Evolutionary conservation across 1,140 invertebrate genomes (phyloP), one percentile per base, ranked within the genome.

Genomic region (Oryzaephilus surinamensis): DNA sequence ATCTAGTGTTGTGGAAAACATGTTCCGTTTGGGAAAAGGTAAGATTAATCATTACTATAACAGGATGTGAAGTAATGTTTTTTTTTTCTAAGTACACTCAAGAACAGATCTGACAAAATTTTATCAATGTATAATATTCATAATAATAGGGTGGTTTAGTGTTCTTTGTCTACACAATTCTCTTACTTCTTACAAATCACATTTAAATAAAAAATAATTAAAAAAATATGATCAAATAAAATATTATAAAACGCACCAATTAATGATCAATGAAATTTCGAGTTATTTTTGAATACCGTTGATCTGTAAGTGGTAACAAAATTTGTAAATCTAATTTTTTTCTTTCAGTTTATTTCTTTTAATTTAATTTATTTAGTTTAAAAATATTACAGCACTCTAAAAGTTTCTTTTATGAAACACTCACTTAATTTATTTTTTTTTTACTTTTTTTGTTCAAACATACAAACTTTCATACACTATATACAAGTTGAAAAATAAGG

Each of bases 31-130:
- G n/a, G 17, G 17, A 31, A 38, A 35, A 38, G 21, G 31, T 17
- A 31, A 31, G 26, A 17, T 12, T n/a, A 24, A n/a, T n/a, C 23
- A 24, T 7, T 10, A 6, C 11, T 24, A n/a, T 10, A n/a, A 4
- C 8, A 5, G 4, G 19, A 20, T 20, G 19, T 20, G 19, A 8
- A n/a, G 23, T 24, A 38, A 40, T 35, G 41, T 47, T 45, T 28
- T 38, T 32, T 43, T 36, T 41, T 37, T 42, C 50, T 52, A 52
- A 52, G 50, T 52, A 52, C 50, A 52, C 48, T 44, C 47, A 52
- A 41, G 48, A 48, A 49, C 47, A 52, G 47, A 50, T 52, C 44
- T 50, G 42, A 43, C 37, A 46, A 40, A 48, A 31, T 43, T 44
- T 28, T 11, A n/a, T 27, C 21, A 30, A 8, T 8, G 23, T 17